Conservation (phyloP, 2,888 invertebrate genomes). For the Cerceris ruficornis region DNA sequence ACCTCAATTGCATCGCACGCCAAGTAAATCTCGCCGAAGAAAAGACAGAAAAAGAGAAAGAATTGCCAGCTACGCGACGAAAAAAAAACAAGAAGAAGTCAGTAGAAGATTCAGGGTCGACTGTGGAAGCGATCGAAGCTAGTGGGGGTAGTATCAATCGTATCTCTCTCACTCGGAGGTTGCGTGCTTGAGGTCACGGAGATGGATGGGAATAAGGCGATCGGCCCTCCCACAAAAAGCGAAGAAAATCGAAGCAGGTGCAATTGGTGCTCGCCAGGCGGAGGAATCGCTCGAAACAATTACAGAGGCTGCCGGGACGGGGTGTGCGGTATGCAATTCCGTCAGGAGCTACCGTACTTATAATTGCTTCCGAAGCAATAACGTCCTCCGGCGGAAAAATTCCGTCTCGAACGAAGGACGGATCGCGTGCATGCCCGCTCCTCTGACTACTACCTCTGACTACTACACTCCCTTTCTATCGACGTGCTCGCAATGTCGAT, state of each 20-base stretch:
- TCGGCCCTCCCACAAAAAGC: conserved; percentile 72
- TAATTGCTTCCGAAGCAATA: conserved; percentile 70
- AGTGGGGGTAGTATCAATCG: conserved; percentile 66
- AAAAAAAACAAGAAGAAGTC: background rate
- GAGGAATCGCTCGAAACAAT: conserved; percentile 76
- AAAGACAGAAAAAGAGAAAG: too few relatives aligned
- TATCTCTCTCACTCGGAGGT: conserved; percentile 58
- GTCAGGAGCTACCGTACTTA: conserved; percentile 71
- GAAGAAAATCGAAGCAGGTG: conserved; percentile 77
- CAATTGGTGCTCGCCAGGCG: conserved; percentile 69
- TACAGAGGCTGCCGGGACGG: conserved; percentile 62
- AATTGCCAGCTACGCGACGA: too few relatives aligned
- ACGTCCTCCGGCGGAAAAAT: conserved; percentile 59
- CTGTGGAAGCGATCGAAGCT: conserved; percentile 37
- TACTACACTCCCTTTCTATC: conserved; percentile 20
- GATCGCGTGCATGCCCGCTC: conserved; percentile 44
- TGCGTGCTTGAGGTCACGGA: conserved; percentile 73
- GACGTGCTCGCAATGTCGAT: conserved; percentile 20
- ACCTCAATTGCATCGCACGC: too few relatives aligned
- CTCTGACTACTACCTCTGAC: background rate
- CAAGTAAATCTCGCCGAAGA: too few relatives aligned
- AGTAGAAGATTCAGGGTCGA: conserved; percentile 41
- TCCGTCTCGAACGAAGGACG: conserved; percentile 27
- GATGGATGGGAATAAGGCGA: conserved; percentile 67
- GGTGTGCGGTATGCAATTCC: conserved; percentile 66